Evolutionary conservation across 2,797 vertebrate species (phyloP).

Genomic region (Cercopithecus petaurista): DNA sequence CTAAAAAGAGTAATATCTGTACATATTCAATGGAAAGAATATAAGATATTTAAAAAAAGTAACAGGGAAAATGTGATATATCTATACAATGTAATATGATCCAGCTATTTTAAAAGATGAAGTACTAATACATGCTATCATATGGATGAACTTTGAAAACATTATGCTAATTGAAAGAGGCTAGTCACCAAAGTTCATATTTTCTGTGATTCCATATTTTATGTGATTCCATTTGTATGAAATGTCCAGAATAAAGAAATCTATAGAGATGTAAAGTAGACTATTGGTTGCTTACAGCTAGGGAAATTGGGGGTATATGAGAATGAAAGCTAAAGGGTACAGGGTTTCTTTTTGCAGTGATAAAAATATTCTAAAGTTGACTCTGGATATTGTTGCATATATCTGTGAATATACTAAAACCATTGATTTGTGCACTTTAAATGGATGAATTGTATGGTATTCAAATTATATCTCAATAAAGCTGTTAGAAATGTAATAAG

Average conservation of each 20-base stretch:
- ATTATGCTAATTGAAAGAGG: neutral
- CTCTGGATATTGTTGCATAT: neutral
- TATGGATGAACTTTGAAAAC: neutral
- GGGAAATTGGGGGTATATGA: neutral
- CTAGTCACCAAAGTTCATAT: neutral
- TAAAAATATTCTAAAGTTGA: neutral
- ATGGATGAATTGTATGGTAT: neutral
- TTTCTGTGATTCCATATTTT: neutral
- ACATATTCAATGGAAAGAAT: neutral
- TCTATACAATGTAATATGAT: neutral
- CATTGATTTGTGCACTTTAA: neutral
- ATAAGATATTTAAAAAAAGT: neutral
- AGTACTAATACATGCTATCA: neutral
- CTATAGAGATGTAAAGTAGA: neutral
- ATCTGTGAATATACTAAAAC: neutral
- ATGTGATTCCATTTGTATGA: neutral
- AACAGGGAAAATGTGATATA: neutral
- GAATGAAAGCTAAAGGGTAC: neutral
- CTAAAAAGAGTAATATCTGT: neutral
- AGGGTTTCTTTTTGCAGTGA: neutral
- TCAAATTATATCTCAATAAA: neutral
- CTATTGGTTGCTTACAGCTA: neutral
- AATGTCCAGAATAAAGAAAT: neutral
- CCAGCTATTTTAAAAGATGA: neutral
- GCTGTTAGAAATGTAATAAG: neutral